phyloP scores from a whole-genome alignment of 1,140 invertebrate species.

The Diplogasteroides magnus region DNA sequence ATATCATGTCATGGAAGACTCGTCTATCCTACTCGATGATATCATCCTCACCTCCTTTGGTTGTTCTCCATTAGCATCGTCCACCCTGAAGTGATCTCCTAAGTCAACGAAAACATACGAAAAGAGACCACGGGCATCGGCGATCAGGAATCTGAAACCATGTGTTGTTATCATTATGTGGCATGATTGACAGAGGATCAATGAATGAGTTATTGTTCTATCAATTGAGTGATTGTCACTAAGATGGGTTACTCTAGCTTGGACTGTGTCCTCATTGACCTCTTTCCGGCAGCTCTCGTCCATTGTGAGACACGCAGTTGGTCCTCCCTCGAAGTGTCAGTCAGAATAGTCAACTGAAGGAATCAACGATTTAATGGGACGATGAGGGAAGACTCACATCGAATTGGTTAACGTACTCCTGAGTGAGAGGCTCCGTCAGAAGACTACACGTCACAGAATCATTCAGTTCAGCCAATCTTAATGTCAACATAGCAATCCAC shows the following conservation, averaged over 20 bases:
- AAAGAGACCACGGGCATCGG: conserved; percentile 83
- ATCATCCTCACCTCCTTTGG: conserved; percentile 55
- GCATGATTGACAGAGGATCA: too few species aligned
- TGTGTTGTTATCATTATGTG: too few species aligned
- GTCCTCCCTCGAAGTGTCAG: background rate
- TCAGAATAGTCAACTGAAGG: conserved; percentile 44
- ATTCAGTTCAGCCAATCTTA: conserved; percentile 76
- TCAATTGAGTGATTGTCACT: too few species aligned
- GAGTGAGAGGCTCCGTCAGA: conserved; percentile 69
- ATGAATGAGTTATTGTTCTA: too few species aligned
- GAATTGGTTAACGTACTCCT: conserved; percentile 75
- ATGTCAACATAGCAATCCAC: background rate
- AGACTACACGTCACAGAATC: conserved; percentile 77
- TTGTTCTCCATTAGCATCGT: conserved; percentile 60
- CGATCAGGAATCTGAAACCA: conserved; percentile 68
- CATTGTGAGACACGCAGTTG: background rate
- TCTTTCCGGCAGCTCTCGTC: background rate
- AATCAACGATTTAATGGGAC: too few species aligned
- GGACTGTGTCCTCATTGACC: background rate
- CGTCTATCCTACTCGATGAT: background rate
- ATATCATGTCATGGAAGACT: too few species aligned
- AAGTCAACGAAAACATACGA: conserved; percentile 62
- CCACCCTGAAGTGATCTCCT: conserved; percentile 58
- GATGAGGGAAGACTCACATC: too few species aligned
- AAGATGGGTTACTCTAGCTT: too few species aligned